Conservation (phyloP, 2,888 invertebrate species). For the Caenorhabditis wallacei region DNA sequence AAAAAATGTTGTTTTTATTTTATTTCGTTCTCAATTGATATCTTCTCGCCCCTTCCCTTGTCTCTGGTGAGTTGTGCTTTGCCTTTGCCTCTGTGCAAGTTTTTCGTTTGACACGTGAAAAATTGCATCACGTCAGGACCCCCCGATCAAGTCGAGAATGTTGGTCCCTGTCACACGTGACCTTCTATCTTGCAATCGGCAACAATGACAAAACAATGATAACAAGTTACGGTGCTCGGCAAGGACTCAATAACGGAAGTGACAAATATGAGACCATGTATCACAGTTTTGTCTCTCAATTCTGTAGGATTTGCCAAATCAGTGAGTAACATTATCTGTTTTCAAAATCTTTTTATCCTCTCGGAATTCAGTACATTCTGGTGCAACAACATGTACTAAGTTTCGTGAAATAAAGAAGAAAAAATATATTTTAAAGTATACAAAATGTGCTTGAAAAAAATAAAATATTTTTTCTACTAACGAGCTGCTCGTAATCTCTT, state of each 20-base stretch:
- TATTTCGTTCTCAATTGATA: slow-evolving; percentile 40
- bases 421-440: slow-evolving; percentile 1
- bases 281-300: slow-evolving; percentile 22
- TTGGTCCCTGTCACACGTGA: slow-evolving; percentile 53
- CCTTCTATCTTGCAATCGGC: background rate
- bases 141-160: slow-evolving; percentile 18
- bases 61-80: slow-evolving; percentile 23
- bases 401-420: background rate
- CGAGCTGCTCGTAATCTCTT: slow-evolving; percentile 4
- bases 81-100: slow-evolving; percentile 13
- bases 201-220: slow-evolving; percentile 14
- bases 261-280: slow-evolving; percentile 9
- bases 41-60: slow-evolving; percentile 17
- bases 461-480: slow-evolving; percentile 6
- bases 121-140: slow-evolving; percentile 46
- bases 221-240: slow-evolving; percentile 8
- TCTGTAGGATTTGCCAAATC: slow-evolving; percentile 31
- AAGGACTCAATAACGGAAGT: background rate
- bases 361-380: slow-evolving; percentile 23
- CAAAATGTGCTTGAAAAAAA: slow-evolving; percentile 7
- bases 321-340: slow-evolving; percentile 41
- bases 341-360: slow-evolving; percentile 17
- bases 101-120: slow-evolving; percentile 41
- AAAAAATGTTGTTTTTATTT: slow-evolving; percentile 43
- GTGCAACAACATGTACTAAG: slow-evolving; percentile 22